phyloP scores from a whole-genome alignment of 2,797 vertebrate genomes.

The Scomberomorus guttatus region DNA sequence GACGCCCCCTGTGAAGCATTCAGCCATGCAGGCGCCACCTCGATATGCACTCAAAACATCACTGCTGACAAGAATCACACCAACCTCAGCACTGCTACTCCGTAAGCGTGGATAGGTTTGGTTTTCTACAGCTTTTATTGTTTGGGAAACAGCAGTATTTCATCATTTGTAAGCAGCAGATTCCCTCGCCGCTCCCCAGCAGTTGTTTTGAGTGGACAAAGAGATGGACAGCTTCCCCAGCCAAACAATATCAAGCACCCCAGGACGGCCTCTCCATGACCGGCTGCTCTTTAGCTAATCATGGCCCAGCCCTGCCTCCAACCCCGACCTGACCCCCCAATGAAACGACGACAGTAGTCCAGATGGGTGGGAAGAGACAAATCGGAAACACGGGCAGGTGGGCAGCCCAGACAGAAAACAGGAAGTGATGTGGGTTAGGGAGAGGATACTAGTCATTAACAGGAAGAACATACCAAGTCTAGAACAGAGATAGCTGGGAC shows the following conservation, averaged over 20 bases:
- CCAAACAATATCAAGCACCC: slow-evolving; percentile 66
- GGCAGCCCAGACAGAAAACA: slow-evolving; percentile 80
- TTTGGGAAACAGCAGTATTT: background rate
- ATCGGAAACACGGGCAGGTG: slow-evolving; percentile 78
- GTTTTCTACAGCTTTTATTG: slow-evolving; percentile 2
- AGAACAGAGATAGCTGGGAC: slow-evolving; percentile 99
- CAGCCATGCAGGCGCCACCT: slow-evolving; percentile 78
- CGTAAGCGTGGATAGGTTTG: background rate
- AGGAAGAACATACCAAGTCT: slow-evolving; percentile 99
- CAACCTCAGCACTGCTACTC: background rate
- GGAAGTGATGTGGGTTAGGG: slow-evolving; percentile 79
- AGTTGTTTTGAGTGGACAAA: slow-evolving; percentile 77
- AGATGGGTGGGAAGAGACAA: slow-evolving; percentile 64
- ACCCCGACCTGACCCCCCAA: background rate
- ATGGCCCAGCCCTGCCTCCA: slow-evolving; percentile 40
- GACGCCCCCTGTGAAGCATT: slow-evolving; percentile 47
- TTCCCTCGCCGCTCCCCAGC: slow-evolving; percentile 34
- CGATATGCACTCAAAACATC: slow-evolving; percentile 72
- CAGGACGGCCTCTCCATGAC: slow-evolving; percentile 56
- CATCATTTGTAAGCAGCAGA: background rate
- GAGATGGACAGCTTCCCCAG: slow-evolving; percentile 64
- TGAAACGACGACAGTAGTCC: slow-evolving; percentile 65
- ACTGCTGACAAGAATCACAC: slow-evolving; percentile 33
- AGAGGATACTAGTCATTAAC: slow-evolving; percentile 82
- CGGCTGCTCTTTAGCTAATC: slow-evolving; percentile 37